A percentile compares a stretch with the other conserved stretches of the same genome.
phyloP scores from a whole-genome alignment of 2,113 vertebrate species.

The Bubalus kerabau region DNA sequence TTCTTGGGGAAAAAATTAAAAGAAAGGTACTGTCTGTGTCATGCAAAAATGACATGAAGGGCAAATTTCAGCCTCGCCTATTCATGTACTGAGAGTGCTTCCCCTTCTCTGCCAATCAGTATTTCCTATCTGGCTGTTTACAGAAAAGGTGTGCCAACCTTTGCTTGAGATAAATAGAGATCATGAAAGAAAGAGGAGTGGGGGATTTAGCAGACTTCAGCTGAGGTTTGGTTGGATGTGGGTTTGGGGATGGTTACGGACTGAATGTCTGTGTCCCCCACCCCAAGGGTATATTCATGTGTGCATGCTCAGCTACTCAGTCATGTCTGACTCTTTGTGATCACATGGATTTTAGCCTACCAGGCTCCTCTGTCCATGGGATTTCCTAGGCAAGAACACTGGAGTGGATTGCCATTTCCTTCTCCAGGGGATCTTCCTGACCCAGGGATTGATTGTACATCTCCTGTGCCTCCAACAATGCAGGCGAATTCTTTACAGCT shows the following conservation, averaged over 20 bases:
- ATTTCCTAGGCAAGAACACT: not conserved
- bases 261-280: too few species aligned
- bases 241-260: fast-evolving
- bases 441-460: not conserved
- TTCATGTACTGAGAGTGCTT: fast-evolving
- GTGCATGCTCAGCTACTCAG: not conserved
- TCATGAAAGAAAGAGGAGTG: fast-evolving
- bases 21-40: not conserved
- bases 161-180: not conserved
- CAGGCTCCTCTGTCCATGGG: not conserved
- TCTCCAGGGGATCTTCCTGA: not conserved
- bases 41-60: not conserved
- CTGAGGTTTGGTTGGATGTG: fast-evolving
- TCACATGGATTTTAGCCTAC: not conserved
- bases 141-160: fast-evolving
- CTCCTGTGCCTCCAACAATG: not conserved
- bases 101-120: fast-evolving
- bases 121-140: fast-evolving
- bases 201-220: fast-evolving
- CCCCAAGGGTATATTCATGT: not conserved
- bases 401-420: not conserved
- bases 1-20: not conserved
- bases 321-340: not conserved
- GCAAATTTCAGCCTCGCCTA: fast-evolving
- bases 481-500: not conserved